These are phyloP conservation scores for Puntigrus tetrazona DNA, from an alignment of 2,113 vertebrate species.

Conservation along the genomic window DNA sequence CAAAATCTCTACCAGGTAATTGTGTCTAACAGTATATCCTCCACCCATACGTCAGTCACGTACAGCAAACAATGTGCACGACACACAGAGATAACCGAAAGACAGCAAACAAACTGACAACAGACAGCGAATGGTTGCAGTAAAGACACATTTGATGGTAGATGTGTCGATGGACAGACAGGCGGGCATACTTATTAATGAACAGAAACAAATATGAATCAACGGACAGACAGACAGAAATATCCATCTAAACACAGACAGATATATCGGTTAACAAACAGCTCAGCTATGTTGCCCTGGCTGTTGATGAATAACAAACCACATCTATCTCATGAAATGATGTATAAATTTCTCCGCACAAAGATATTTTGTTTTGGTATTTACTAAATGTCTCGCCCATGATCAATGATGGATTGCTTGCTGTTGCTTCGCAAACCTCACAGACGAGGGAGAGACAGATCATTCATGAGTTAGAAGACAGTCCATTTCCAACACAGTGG, in stretches of 20 bases:
- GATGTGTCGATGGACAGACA: background rate
- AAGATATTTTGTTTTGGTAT: conserved; percentile 36
- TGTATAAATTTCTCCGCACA: background rate
- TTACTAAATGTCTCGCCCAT: conserved; percentile 50
- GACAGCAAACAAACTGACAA: background rate
- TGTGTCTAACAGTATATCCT: too few relatives aligned
- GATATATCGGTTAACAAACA: conserved; percentile 5
- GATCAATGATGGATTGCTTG: conserved; percentile 40
- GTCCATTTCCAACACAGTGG: conserved; percentile 27
- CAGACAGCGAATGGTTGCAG: background rate
- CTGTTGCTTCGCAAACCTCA: background rate
- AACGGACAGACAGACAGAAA: background rate
- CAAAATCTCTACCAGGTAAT: too few relatives aligned
- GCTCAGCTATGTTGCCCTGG: background rate
- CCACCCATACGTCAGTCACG: too few relatives aligned
- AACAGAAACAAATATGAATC: background rate
- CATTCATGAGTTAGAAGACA: conserved; percentile 24
- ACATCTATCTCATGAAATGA: conserved; percentile 11
- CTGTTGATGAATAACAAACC: conserved; percentile 36
- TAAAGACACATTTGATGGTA: background rate
- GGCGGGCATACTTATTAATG: background rate
- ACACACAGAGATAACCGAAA: background rate
- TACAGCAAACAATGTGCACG: background rate
- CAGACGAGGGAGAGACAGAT: background rate
- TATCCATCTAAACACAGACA: background rate